A percentile compares a stretch with the other conserved stretches of the same genome.
Evolutionary conservation across 2,797 vertebrate species (phyloP).

Genomic region (Lycodopsis pacificus): DNA sequence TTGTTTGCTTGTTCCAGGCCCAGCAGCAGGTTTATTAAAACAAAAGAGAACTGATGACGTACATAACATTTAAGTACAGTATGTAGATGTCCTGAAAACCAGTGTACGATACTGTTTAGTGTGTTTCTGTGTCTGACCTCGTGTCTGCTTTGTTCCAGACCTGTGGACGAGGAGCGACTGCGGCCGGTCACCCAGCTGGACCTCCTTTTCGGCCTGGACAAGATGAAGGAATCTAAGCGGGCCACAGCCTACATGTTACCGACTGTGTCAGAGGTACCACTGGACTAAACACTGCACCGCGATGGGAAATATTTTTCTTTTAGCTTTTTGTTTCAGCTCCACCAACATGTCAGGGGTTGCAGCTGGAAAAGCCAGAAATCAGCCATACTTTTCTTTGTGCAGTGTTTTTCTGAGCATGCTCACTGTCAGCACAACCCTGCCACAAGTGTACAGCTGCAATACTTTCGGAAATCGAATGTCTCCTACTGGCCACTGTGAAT

Average conservation of each 20-base stretch:
- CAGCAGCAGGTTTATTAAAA: neutral
- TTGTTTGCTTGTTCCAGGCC: neutral
- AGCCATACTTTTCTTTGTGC: conserved; percentile 2
- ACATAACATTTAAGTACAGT: neutral
- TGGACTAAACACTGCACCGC: conserved; percentile 72
- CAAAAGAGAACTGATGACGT: neutral
- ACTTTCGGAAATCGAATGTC: conserved; percentile 1
- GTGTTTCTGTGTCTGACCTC: neutral
- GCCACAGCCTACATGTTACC: conserved; percentile 66
- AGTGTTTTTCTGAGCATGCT: conserved; percentile 45
- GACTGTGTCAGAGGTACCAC: conserved; percentile 70
- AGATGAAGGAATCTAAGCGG: conserved; percentile 86
- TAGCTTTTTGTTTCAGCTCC: neutral
- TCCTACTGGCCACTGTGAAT: neutral
- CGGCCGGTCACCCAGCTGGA: conserved; percentile 87
- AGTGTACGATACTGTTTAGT: neutral
- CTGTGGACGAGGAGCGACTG: conserved; percentile 76
- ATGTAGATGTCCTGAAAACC: neutral
- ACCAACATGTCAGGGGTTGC: conserved; percentile 22
- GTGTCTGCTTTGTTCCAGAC: conserved; percentile 56
- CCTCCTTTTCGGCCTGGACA: conserved; percentile 86
- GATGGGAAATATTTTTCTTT: neutral
- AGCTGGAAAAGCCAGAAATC: conserved; percentile 13
- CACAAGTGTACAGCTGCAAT: conserved; percentile 20
- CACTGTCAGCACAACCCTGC: conserved; percentile 23